Base-by-base conservation (phyloP, 2,888 invertebrate species). In the Hyles lineata region DNA sequence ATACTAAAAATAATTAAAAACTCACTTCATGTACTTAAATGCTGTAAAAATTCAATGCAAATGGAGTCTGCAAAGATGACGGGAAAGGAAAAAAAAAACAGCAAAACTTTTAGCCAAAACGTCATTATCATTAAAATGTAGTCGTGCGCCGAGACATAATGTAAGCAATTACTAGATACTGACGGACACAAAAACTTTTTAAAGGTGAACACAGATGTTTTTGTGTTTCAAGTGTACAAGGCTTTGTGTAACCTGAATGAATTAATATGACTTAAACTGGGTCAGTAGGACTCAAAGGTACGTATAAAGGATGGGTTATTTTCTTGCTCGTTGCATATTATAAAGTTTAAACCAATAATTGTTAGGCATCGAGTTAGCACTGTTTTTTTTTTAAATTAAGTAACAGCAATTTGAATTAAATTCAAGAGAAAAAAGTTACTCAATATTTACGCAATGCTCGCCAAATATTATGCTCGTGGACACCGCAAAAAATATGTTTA, bases 91-190 rank as follows among this genome's bases (percentile, higher is more conserved):
- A 50, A 63, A 32, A 62, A 67, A 15, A 4, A 2, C 5, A 50
- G 19, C 15, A 11, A 67, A 23, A 19, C 50, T 43, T 50, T 63
- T 6, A 61, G 17, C 17, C 1, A 35, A 35, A 17, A 23, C 21
- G 23, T 50, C 43, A 50, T 67, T 67, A 67, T 4, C 17, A 50
- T 67, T 67, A 43, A 35, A 67, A 50, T 23, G 25, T 67, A 63
- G 61, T 25, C 35, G 4, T 35, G 43, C 8, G 50, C 9, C 35
- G 62, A n/a, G 32, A 62, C 32, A 32, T 67, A 23, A 67, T 50
- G 67, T 67, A 67, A 67, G 63, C 63, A 63, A 50, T 67, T 67
- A 50, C 67, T 67, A 15, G 5, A 67, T 43, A 67, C 43, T 15
- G 23, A 7, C 43, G 43, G 17, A 62, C 19, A 35, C 0, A 50